Percentiles rank a stretch among this genome's conserved stretches.
These are phyloP conservation scores for Tryphoninae sp. DNA, from an alignment of 2,888 invertebrate species.

Conservation along the genomic window DNA sequence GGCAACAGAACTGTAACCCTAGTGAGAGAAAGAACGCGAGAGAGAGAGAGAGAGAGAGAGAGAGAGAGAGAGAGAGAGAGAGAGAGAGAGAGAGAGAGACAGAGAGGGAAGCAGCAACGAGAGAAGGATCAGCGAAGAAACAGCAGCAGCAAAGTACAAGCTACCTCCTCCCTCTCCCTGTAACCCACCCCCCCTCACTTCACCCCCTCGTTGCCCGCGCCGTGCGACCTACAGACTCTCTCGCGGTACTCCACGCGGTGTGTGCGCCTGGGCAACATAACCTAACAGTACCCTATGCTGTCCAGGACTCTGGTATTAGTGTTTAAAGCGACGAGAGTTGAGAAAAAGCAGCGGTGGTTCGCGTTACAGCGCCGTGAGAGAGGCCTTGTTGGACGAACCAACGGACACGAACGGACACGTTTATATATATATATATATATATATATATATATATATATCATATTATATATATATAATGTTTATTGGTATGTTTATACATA, in stretches of 20 bases:
- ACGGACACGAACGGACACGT: slow-evolving; percentile 46
- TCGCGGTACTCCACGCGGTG: slow-evolving; percentile 49
- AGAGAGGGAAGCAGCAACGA: neutral
- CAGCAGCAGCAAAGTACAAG: slow-evolving; percentile 39
- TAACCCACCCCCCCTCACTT: slow-evolving; percentile 63
- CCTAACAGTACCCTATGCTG: slow-evolving; percentile 74
- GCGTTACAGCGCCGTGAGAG: slow-evolving; percentile 58
- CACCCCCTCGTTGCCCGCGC: slow-evolving; percentile 64
- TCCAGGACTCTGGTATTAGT: slow-evolving; percentile 58
- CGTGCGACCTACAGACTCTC: slow-evolving; percentile 75
- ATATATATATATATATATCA: slow-evolving; percentile 47
- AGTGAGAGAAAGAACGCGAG: neutral
- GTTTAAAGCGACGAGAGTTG: slow-evolving; percentile 46
- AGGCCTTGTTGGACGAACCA: slow-evolving; percentile 47
- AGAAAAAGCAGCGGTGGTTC: slow-evolving; percentile 50
- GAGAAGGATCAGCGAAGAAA: slow-evolving; percentile 34
- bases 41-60: slow-evolving; percentile 10
- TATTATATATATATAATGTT: too few species aligned
- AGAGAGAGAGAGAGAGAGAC: slow-evolving; percentile 7
- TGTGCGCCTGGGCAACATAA: slow-evolving; percentile 69
- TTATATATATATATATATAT: neutral
- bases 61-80: neutral
- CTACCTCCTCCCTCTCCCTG: slow-evolving; percentile 60
- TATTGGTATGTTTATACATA: slow-evolving; percentile 2
- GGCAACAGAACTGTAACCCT: slow-evolving; percentile 26